Conservation (phyloP, 2,113 vertebrate genomes). For the Orthonyx spaldingii region DNA sequence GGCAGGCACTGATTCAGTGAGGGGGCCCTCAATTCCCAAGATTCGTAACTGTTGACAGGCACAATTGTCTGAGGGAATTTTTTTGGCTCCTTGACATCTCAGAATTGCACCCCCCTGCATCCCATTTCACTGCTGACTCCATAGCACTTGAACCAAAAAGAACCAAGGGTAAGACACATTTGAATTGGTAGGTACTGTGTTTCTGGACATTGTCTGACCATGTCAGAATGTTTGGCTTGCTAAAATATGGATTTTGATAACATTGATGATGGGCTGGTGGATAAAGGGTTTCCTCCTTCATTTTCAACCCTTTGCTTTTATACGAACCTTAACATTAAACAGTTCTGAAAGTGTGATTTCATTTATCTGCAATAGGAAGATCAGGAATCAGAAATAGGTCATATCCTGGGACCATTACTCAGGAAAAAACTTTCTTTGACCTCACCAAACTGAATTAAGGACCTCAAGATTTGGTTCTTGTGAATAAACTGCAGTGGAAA, state of each 20-base stretch:
- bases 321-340: background rate
- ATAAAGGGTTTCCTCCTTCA: background rate
- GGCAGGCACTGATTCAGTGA: background rate
- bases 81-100: background rate
- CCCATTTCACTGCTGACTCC: background rate
- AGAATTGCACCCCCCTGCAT: background rate
- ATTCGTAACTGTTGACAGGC: background rate
- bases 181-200: too few relatives aligned
- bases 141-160: background rate
- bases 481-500: background rate
- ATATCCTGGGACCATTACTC: background rate
- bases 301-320: background rate
- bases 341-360: background rate
- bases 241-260: background rate
- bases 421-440: background rate
- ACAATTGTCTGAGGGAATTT: background rate
- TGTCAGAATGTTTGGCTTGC: background rate
- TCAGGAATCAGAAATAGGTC: background rate
- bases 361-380: background rate
- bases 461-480: background rate
- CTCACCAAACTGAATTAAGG: background rate
- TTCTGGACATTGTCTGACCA: background rate
- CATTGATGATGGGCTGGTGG: background rate
- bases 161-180: background rate
- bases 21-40: background rate